Percentiles rank a stretch among this genome's conserved stretches.
Conservation (phyloP, 2,797 vertebrate species). For the Phalloptychus januarius region DNA sequence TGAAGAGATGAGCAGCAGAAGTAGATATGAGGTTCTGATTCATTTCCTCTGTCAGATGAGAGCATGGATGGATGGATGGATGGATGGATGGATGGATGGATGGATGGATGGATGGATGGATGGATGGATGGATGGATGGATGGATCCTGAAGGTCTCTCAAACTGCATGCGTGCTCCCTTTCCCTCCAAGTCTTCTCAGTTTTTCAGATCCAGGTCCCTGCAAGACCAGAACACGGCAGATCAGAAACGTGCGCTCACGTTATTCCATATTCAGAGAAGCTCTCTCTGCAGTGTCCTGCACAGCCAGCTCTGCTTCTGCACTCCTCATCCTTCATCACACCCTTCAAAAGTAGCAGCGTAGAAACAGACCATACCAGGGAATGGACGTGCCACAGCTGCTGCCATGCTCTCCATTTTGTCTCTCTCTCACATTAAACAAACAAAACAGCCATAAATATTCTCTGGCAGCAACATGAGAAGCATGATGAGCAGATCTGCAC, state of each 20-base stretch:
- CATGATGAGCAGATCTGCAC: slow-evolving; percentile 80
- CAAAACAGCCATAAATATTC: slow-evolving; percentile 69
- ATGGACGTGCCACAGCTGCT: slow-evolving; percentile 59
- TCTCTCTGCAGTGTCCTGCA: slow-evolving; percentile 49
- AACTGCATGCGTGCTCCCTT: slow-evolving; percentile 40
- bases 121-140: not conserved
- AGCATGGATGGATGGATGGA: slow-evolving; percentile 24
- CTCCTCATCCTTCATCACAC: slow-evolving; percentile 49
- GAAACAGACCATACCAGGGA: slow-evolving; percentile 32
- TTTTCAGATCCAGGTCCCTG: slow-evolving; percentile 60
- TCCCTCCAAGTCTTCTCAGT: slow-evolving; percentile 50
- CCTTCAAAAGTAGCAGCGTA: slow-evolving; percentile 35
- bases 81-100: not conserved
- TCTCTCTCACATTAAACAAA: slow-evolving; percentile 35
- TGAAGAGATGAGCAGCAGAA: slow-evolving; percentile 63
- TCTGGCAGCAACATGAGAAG: slow-evolving; percentile 74
- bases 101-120: not conserved
- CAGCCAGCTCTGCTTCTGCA: slow-evolving; percentile 41
- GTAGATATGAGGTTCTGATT: slow-evolving; percentile 74
- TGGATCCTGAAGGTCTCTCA: slow-evolving; percentile 59
- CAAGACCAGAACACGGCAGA: slow-evolving; percentile 60
- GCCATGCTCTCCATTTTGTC: slow-evolving; percentile 38
- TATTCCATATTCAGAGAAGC: slow-evolving; percentile 41
- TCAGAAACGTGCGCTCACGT: slow-evolving; percentile 35
- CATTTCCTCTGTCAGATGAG: slow-evolving; percentile 73